Base-by-base conservation (phyloP, 2,113 vertebrate genomes). In the Ctenodactylus gundi region DNA sequence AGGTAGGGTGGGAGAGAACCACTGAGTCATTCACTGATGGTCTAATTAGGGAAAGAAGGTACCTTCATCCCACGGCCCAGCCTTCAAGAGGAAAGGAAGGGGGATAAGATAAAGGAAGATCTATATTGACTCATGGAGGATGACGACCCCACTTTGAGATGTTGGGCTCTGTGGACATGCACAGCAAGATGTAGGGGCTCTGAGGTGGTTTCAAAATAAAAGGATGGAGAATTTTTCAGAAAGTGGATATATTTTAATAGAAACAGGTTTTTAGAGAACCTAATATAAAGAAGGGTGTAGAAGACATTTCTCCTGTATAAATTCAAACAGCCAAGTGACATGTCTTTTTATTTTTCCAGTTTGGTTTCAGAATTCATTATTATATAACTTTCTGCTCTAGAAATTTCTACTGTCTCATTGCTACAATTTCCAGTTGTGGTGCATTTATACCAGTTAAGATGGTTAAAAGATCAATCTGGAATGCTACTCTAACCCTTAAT, bases 1-100 rank as follows among this genome's bases (percentile, higher is more conserved):
- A 44, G 83, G 64, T 72, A 68, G 82, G 78, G 89, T 58, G 36
- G n/a, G 41, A 94, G 75, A 83, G 93, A 95, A 95, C 83, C 89
- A 17, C 7, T 96, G 95, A 96, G 87, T 96, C 94, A 95, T 87
- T 72, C 72, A 46, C 5, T 29, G 65, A 58, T 55, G 75, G 39
- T 95, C 75, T 65, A 58, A 87, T 80, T 86, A 84, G 93, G 68
- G 73, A 15, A 64, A 75, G 86, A 80, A 91, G 81, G 91, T 5
- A 14, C 64, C 89, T 75, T 44, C 36, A 23, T 65, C 60, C 25
- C 12, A 20, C 1, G 41, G 21, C 72, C 58, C 64, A 55, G 67
- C 51, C 81, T 55, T 70, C 39, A 7, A 23, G 11, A 41, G 85
- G 77, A 77, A 29, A 75, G 81, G 64, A 72, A 80, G n/a, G 15